Evolutionary conservation across 2,113 vertebrate species (phyloP).

Genomic region (Gallinago jamesoni): DNA sequence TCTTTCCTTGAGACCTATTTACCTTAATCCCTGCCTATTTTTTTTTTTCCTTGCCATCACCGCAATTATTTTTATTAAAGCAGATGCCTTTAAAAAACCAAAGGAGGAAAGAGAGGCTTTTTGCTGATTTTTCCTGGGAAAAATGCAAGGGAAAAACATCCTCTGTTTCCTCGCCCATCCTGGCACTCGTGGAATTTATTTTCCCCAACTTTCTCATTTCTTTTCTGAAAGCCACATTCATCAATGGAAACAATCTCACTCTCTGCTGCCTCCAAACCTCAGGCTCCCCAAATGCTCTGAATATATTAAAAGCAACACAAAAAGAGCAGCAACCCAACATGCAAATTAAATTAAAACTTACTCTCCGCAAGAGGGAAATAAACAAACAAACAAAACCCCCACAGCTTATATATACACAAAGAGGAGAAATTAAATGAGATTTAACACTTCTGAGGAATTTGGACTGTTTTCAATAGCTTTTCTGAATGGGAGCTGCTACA

Average conservation of each 20-base stretch:
- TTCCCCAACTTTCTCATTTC: background rate
- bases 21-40: background rate
- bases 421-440: constrained; percentile 40
- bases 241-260: background rate
- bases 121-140: background rate
- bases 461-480: constrained; percentile 33
- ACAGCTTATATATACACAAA: constrained; percentile 29
- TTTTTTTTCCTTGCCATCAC: background rate
- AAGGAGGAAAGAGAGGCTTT: background rate
- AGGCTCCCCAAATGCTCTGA: background rate
- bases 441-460: constrained; percentile 31
- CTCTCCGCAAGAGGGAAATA: background rate
- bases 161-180: background rate
- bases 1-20: background rate
- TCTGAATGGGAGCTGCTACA: constrained; percentile 21
- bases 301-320: constrained; percentile 31
- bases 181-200: background rate
- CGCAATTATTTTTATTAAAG: background rate
- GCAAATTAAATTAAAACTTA: constrained; percentile 44
- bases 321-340: constrained; percentile 47
- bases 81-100: background rate
- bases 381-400: constrained; percentile 50
- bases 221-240: background rate
- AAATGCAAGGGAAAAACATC: background rate
- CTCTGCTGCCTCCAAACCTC: background rate